These are phyloP conservation scores for Drosophila sechellia DNA, from an alignment of 1,140 invertebrate species.

Conservation along the genomic window DNA sequence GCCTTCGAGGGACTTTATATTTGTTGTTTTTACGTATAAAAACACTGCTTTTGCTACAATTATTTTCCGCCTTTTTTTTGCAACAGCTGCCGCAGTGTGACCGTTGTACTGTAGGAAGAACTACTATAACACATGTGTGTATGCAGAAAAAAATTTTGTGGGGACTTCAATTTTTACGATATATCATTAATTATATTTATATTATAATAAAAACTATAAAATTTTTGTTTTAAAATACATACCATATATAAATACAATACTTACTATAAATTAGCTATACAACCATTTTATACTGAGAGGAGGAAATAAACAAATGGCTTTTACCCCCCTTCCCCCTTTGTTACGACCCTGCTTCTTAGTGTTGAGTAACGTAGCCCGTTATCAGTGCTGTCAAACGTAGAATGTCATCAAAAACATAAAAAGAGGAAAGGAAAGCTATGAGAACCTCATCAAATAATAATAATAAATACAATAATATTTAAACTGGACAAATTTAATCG, in stretches of 20 bases:
- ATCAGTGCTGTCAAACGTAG: slow-evolving; percentile 17
- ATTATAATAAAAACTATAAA: not conserved
- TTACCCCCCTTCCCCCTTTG: not conserved
- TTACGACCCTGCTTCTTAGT: not conserved
- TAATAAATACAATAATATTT: slow-evolving; percentile 46
- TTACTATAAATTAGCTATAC: too few species aligned
- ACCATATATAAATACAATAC: too few species aligned
- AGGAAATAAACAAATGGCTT: not conserved
- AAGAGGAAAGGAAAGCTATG: slow-evolving; percentile 61
- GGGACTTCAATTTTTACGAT: not conserved
- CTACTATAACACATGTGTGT: not conserved
- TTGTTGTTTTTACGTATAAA: not conserved
- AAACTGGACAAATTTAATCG: slow-evolving; percentile 74
- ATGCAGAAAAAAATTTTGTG: not conserved
- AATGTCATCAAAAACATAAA: slow-evolving; percentile 50
- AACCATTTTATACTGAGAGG: not conserved
- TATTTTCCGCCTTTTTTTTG: slow-evolving; percentile 44
- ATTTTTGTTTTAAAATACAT: too few species aligned
- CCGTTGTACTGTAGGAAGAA: not conserved
- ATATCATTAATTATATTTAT: not conserved
- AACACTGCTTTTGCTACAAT: not conserved
- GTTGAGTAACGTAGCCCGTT: slow-evolving; percentile 6
- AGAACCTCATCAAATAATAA: slow-evolving; percentile 63
- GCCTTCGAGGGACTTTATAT: not conserved
- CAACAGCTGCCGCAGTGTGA: slow-evolving; percentile 23